These are phyloP conservation scores for Borostomias antarcticus DNA, from an alignment of 2,797 vertebrate species.

Conservation along the genomic window DNA sequence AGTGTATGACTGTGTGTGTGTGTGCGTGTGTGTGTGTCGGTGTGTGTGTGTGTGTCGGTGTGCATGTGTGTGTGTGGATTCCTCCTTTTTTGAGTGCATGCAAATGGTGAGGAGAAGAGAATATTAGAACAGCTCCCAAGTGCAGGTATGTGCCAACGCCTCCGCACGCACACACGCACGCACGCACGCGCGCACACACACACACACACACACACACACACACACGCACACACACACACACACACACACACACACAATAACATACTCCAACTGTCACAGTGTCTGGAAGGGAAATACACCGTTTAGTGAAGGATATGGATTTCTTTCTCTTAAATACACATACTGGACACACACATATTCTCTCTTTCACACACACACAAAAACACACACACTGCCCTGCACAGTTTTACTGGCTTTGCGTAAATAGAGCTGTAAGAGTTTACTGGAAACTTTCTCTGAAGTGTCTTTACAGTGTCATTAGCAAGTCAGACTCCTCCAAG, in stretches of 20 bases:
- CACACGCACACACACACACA: not conserved
- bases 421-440: slow-evolving; percentile 13
- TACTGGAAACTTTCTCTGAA: slow-evolving; percentile 22
- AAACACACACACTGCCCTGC: not conserved
- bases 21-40: slow-evolving; percentile 30
- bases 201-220: not conserved
- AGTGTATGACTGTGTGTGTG: slow-evolving; percentile 13
- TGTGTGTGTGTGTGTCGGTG: slow-evolving; percentile 12
- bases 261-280: not conserved
- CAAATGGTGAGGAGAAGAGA: slow-evolving; percentile 53
- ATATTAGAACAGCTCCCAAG: slow-evolving; percentile 46
- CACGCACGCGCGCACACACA: slow-evolving; percentile 19
- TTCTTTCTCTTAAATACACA: slow-evolving; percentile 1
- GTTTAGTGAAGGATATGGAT: not conserved
- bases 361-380: not conserved
- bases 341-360: slow-evolving; percentile 4
- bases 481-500: not conserved
- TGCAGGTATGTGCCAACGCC: slow-evolving; percentile 66
- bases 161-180: slow-evolving; percentile 17
- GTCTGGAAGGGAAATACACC: not conserved
- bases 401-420: slow-evolving; percentile 3
- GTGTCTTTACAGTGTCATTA: slow-evolving; percentile 24
- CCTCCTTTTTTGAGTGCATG: slow-evolving; percentile 45
- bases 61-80: slow-evolving; percentile 50
- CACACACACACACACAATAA: not conserved